Evolutionary conservation across 2,113 vertebrate species (phyloP).

Genomic region (Camelus bactrianus): DNA sequence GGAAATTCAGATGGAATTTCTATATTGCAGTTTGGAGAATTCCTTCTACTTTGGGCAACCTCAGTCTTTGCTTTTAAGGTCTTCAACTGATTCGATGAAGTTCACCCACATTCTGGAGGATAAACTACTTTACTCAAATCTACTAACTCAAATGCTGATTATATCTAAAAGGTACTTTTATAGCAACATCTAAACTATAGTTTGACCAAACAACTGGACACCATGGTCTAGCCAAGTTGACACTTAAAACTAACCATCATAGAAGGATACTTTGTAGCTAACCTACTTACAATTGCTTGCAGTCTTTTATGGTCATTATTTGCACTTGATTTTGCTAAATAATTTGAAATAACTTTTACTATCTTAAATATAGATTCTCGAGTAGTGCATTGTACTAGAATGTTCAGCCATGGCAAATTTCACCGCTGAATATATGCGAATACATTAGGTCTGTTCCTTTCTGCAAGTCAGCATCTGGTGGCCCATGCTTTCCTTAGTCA

Average conservation of each 20-base stretch:
- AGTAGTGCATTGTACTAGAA: not conserved
- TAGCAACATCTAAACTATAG: not conserved
- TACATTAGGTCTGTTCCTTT: not conserved
- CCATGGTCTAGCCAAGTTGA: not conserved
- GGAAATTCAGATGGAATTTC: not conserved
- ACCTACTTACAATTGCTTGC: not conserved
- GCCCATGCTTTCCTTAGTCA: not conserved
- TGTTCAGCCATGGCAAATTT: not conserved
- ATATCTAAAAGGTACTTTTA: not conserved
- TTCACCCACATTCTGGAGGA: not conserved
- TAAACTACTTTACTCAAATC: not conserved
- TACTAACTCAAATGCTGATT: not conserved
- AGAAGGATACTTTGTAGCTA: not conserved
- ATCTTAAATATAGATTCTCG: not conserved
- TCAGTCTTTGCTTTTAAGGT: not conserved
- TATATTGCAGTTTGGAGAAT: not conserved
- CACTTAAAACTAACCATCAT: not conserved
- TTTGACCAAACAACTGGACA: not conserved
- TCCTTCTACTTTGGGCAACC: not conserved
- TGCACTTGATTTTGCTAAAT: constrained; percentile 13
- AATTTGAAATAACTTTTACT: not conserved
- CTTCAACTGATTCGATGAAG: not conserved
- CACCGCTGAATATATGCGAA: not conserved
- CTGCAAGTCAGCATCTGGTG: not conserved
- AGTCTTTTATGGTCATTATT: not conserved